Percentiles rank a stretch among this genome's conserved stretches.
Evolutionary conservation across 2,797 vertebrate species (phyloP).

Genomic region (Molossus molossus): DNA sequence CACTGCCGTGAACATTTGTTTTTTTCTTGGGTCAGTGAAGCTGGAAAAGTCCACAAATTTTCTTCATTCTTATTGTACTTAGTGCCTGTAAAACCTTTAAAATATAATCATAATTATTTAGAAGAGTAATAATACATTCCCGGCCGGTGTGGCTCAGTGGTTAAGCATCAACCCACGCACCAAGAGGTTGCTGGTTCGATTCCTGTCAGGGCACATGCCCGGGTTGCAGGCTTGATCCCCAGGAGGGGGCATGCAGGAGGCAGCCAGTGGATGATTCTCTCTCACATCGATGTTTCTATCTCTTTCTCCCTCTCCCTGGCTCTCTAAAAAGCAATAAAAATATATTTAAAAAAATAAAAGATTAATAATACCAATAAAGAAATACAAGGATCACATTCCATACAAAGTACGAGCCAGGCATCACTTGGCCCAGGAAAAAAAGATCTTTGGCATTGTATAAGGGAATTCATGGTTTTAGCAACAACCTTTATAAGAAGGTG

Average conservation of each 20-base stretch:
- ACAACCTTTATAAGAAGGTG: neutral
- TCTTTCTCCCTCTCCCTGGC: too few relatives aligned
- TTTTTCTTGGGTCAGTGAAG: constrained; percentile 21
- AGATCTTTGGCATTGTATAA: neutral
- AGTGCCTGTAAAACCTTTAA: constrained; percentile 1
- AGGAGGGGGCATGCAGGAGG: too few relatives aligned
- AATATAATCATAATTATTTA: constrained; percentile 35
- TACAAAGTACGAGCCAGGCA: neutral
- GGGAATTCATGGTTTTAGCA: neutral
- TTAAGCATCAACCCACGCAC: too few relatives aligned
- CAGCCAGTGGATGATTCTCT: too few relatives aligned
- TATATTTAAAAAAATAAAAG: neutral
- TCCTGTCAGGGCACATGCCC: too few relatives aligned
- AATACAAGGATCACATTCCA: neutral
- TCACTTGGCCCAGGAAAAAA: neutral
- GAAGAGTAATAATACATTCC: neutral
- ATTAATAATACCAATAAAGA: neutral
- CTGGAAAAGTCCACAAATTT: neutral
- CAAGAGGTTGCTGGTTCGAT: too few relatives aligned
- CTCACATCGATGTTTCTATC: too few relatives aligned
- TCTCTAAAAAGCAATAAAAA: too few relatives aligned
- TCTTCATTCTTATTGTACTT: neutral
- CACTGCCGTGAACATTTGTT: neutral
- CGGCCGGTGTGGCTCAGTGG: too few relatives aligned
- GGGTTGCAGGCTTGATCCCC: too few relatives aligned